These are phyloP conservation scores for Enteromius treurensis DNA, from an alignment of 2,797 vertebrate genomes.

Conservation along the genomic window DNA sequence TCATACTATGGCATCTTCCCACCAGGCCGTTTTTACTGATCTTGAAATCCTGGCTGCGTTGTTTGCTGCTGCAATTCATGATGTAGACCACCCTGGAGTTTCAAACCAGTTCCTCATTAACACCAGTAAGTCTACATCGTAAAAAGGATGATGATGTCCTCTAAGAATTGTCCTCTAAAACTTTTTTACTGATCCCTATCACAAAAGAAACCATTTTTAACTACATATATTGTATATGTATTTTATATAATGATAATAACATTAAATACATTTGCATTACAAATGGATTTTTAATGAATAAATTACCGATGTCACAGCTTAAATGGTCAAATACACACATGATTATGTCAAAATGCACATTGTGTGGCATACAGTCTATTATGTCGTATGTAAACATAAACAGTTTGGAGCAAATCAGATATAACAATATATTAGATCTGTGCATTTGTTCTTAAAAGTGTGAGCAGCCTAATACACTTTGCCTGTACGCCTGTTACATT, in stretches of 20 bases:
- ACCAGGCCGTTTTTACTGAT: constrained; percentile 92
- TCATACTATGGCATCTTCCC: constrained; percentile 38
- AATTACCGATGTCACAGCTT: not conserved
- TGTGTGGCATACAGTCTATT: not conserved
- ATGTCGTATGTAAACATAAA: not conserved
- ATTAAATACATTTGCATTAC: not conserved
- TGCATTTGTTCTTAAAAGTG: not conserved
- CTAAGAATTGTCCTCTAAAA: not conserved
- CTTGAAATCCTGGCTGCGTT: constrained; percentile 91
- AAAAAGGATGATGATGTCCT: not conserved
- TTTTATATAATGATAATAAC: not conserved
- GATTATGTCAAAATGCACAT: not conserved
- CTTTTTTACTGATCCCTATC: not conserved
- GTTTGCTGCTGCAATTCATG: constrained; percentile 92
- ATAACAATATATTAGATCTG: not conserved
- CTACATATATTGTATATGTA: not conserved
- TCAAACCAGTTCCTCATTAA: constrained; percentile 97
- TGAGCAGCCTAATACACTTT: not conserved
- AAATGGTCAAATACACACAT: not conserved
- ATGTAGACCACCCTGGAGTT: constrained; percentile 93
- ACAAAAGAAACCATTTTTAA: not conserved
- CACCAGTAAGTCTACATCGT: constrained; percentile 82
- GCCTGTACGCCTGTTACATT: not conserved
- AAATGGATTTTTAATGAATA: not conserved
- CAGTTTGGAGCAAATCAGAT: not conserved